Base-by-base conservation (phyloP, 1,140 invertebrate species). In the Aporrectodea caliginosa region DNA sequence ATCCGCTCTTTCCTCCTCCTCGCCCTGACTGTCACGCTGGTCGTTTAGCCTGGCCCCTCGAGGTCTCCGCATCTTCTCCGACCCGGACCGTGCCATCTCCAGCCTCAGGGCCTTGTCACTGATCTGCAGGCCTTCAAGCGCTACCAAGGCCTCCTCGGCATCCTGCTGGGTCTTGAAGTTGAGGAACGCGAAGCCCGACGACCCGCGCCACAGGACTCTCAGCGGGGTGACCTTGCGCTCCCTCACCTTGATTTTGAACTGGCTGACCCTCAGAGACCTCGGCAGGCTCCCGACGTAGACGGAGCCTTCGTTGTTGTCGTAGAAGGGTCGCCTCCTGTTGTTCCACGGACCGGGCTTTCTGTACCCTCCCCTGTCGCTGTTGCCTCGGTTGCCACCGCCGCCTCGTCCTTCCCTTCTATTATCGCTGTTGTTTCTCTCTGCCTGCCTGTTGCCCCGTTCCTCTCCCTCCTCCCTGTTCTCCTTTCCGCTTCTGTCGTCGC, bases 211-310 rank as follows among this genome's bases (percentile, higher is more conserved):
- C 22, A 85, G 81, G 68, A 86, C 83, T 27, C 85, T 82, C n/a
- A 86, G 78, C 32, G 85, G 85, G 69, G 84, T 83, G n/a, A 86
- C 85, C 35, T 84, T 82, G 1, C 80, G 80, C 22, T 82, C 83
- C 1, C 83, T 74, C 1, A 86, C 82, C 75, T 86, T 81, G 29
- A 81, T 79, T 80, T 86, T 86, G 73, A 86, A 83, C 69, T 85
- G 83, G 69, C 83, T 84, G 34, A 86, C 85, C 32, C 85, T 81
- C 68, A 85, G 80, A 6, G 82, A 83, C 14, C 83, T 78, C 16
- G 85, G 85, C 31, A 86, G 75, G n/a, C 83, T 85, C 16, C 85
- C 85, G 16, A 85, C 82, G 78, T 83, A 86, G 27, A 86, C 82
- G 33, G 83, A 72, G 12, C 77, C 77, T 71, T 78, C 77, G 29